Conservation (phyloP, 2,888 invertebrate species). For the Drosophila borborema region DNA sequence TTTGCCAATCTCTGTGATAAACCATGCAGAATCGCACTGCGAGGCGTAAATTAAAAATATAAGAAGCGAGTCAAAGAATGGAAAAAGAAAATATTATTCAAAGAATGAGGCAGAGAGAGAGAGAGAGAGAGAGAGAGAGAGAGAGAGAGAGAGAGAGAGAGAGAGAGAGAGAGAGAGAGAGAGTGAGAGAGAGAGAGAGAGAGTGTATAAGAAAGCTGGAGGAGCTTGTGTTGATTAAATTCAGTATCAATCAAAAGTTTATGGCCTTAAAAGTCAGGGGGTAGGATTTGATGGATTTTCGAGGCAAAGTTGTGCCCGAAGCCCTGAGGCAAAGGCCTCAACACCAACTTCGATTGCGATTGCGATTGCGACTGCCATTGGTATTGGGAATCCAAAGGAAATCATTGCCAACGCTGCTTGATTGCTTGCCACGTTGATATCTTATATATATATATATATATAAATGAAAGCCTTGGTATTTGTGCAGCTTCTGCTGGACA, state of each 20-base stretch:
- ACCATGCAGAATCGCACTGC: slow-evolving; percentile 76
- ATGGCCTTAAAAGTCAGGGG: slow-evolving; percentile 78
- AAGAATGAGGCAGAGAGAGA: not conserved
- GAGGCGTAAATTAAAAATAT: slow-evolving; percentile 80
- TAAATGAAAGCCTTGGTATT: slow-evolving; percentile 49
- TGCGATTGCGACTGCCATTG: slow-evolving; percentile 27
- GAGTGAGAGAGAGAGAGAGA: not conserved
- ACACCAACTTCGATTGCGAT: slow-evolving; percentile 21
- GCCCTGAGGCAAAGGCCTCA: slow-evolving; percentile 52
- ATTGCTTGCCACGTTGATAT: slow-evolving; percentile 80
- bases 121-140: not conserved
- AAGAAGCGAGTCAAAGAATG: slow-evolving; percentile 46
- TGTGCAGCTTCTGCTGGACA: slow-evolving; percentile 74
- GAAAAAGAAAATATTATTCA: slow-evolving; percentile 19
- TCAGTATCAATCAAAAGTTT: slow-evolving; percentile 81
- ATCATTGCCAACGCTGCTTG: slow-evolving; percentile 67
- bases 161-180: slow-evolving; percentile 1
- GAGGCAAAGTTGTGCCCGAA: slow-evolving; percentile 49
- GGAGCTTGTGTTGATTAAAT: slow-evolving; percentile 78
- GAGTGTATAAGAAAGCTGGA: slow-evolving; percentile 21
- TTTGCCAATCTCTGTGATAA: slow-evolving; percentile 81
- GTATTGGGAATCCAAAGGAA: slow-evolving; percentile 62
- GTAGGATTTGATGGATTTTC: slow-evolving; percentile 74
- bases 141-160: not conserved
- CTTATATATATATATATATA: slow-evolving; percentile 28